These are phyloP conservation scores for Zonotrichia leucophrys DNA, from an alignment of 2,113 vertebrate genomes.

Conservation along the genomic window DNA sequence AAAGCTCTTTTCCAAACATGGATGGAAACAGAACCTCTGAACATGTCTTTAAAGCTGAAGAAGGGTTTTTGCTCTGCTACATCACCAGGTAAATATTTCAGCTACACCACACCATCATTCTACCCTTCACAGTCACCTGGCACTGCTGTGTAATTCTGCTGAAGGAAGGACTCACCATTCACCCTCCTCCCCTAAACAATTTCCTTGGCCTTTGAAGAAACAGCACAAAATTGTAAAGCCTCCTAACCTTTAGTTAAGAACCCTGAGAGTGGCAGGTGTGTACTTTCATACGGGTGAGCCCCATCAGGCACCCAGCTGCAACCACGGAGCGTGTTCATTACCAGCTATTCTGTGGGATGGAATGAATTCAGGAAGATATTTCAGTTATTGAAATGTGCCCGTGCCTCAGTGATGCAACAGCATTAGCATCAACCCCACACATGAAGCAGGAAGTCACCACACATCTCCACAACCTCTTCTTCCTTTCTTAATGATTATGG, in stretches of 20 bases:
- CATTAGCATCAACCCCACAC: background rate
- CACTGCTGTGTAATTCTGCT: background rate
- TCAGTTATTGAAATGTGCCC: background rate
- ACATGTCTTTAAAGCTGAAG: background rate
- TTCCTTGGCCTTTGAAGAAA: background rate
- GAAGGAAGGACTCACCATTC: background rate
- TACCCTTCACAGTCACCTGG: background rate
- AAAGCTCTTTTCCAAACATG: background rate
- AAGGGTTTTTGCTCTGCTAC: background rate
- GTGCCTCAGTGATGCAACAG: background rate
- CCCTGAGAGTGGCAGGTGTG: background rate
- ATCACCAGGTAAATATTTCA: background rate
- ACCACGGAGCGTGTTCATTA: background rate
- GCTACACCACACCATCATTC: background rate
- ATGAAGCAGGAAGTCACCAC: background rate
- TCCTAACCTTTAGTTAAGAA: background rate
- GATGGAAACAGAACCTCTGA: background rate
- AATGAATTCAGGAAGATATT: background rate
- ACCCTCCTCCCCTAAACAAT: background rate
- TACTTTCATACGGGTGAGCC: background rate
- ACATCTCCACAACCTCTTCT: background rate
- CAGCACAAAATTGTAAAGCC: background rate
- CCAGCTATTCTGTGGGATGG: background rate
- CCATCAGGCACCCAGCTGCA: background rate
- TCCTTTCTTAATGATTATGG: background rate